phyloP scores from a whole-genome alignment of 2,888 invertebrate species.

The Auanema freiburgensis region DNA sequence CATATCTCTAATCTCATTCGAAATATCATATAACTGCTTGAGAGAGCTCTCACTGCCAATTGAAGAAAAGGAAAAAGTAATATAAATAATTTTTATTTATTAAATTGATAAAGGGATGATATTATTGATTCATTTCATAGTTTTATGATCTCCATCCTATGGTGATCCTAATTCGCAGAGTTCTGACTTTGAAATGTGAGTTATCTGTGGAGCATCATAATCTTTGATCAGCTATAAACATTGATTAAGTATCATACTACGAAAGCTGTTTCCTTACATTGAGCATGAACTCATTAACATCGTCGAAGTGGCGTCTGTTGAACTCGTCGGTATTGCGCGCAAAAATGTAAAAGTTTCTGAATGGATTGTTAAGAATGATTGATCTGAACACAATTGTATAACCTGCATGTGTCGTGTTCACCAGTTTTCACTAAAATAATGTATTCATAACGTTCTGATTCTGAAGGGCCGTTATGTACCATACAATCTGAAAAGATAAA shows the following conservation, averaged over 20 bases:
- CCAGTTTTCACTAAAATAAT: slow-evolving; percentile 52
- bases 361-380: not conserved
- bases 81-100: too few relatives aligned
- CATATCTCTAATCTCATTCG: too few relatives aligned
- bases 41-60: too few relatives aligned
- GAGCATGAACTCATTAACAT: slow-evolving; percentile 56
- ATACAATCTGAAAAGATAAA: slow-evolving; percentile 44
- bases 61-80: too few relatives aligned
- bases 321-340: slow-evolving; percentile 54
- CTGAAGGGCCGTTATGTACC: slow-evolving; percentile 52
- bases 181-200: too few relatives aligned
- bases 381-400: slow-evolving; percentile 5
- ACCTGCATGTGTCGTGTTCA: slow-evolving; percentile 46
- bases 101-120: slow-evolving; percentile 25
- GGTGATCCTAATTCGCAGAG: too few relatives aligned
- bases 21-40: too few relatives aligned
- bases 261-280: slow-evolving; percentile 26
- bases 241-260: too few relatives aligned
- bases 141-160: too few relatives aligned
- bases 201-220: too few relatives aligned
- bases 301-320: slow-evolving; percentile 51
- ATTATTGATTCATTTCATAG: not conserved
- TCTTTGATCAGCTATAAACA: too few relatives aligned
- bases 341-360: slow-evolving; percentile 50
- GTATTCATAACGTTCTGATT: slow-evolving; percentile 49